Conservation (phyloP, 2,113 vertebrate species). For the Marmota flaviventris region DNA sequence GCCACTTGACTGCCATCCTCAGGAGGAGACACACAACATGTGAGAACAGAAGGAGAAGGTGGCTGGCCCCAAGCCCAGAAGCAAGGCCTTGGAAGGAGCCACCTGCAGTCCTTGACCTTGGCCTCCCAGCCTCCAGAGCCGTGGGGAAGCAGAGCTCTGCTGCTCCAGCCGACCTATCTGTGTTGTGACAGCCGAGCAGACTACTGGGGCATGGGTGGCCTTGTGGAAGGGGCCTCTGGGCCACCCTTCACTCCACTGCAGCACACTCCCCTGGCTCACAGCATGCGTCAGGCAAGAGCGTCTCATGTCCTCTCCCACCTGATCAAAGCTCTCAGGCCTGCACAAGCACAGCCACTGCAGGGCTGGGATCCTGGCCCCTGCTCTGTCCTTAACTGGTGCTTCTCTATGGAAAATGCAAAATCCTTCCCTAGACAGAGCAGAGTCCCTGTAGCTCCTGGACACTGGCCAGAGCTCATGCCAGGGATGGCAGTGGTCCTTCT, state of each 20-base stretch:
- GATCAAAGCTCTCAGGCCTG: neutral
- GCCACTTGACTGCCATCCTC: too few species aligned
- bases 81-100: neutral
- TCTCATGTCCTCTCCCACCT: neutral
- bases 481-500: neutral
- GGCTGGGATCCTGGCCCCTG: neutral
- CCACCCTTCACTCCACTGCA: accelerated
- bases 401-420: conserved; percentile 29
- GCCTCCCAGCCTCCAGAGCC: neutral
- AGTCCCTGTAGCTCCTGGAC: neutral
- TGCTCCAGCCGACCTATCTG: too few species aligned
- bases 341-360: neutral
- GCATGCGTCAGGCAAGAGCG: accelerated
- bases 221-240: neutral
- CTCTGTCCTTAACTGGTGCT: neutral
- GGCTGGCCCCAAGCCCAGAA: neutral
- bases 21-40: neutral
- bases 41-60: neutral
- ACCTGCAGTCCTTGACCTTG: neutral
- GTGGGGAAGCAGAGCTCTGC: neutral
- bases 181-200: too few species aligned
- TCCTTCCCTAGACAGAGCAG: neutral
- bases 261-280: accelerated
- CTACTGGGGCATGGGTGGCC: too few species aligned
- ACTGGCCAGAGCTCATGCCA: neutral